Evolutionary conservation across 2,888 invertebrate genomes (phyloP), one percentile per base, ranked within the genome.

Genomic region (Dilophus febrilis): DNA sequence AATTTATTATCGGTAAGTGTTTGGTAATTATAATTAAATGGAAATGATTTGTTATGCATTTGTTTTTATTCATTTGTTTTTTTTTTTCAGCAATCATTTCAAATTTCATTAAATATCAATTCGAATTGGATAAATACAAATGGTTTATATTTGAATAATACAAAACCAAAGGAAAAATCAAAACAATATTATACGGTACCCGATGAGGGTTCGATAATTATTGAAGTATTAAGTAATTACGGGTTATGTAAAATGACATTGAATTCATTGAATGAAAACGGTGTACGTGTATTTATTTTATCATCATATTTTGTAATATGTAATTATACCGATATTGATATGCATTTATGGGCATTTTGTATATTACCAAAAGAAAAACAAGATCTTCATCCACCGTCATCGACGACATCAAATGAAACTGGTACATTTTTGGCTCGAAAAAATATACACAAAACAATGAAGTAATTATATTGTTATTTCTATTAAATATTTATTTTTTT

Each of bases 331-430:
- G 52, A 51, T 29, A 38, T 48, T 2, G 13, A 41, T 8, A 43
- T 62, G 0, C 45, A 47, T 26, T 46, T 52, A 0, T 40, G 58
- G 28, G 51, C 59, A 2, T 51, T 61, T 42, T 51, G 56, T 7
- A 51, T 60, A 49, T 56, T 55, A 34, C 54, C 56, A 19, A 57
- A 56, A 29, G 58, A 59, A 38, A 50, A 40, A 3, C 45, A 53
- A 2, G 40, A 41, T 0, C 35, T 40, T 12, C 22, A 30, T 14
- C 14, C 32, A 33, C 38, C 35, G 8, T 14, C 13, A 34, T 19
- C 11, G 27, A 16, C n/a, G n/a, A 35, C 36, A 31, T 16, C 31
- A 14, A n/a, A 37, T 18, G 17, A 18, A 17, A 22, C 8, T 22
- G 22, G 22, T 22, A 22, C 8, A 22, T 22, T 22, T 22, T 4